Evolutionary conservation across 35 echinoderm and acorn worm species (phyloP).

Genomic region (Ptychodera flava): DNA sequence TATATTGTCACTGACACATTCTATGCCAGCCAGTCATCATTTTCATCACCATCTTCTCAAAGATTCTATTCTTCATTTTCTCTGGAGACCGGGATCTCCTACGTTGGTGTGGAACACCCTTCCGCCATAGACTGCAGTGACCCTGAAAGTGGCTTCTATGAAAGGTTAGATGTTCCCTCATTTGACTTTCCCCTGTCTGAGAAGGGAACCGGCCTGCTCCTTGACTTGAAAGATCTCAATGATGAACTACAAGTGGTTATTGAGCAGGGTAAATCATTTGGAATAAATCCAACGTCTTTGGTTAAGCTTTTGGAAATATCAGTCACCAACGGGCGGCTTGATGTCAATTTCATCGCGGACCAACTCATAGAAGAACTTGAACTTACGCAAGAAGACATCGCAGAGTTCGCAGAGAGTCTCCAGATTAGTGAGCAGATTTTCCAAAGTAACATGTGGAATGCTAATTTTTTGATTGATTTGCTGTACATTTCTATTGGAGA

Average conservation of each 20-base stretch:
- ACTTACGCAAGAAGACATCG: not conserved
- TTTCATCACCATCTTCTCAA: not conserved
- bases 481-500: not conserved
- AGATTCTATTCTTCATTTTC: not conserved
- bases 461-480: not conserved
- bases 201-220: not conserved
- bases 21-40: not conserved
- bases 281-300: not conserved
- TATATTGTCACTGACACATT: not conserved
- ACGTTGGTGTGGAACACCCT: not conserved
- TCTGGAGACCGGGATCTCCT: not conserved
- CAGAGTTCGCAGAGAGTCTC: not conserved
- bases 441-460: not conserved
- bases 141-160: not conserved
- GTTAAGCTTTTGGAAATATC: not conserved
- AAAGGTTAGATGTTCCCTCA: not conserved
- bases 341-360: not conserved
- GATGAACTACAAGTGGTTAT: not conserved
- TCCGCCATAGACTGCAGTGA: not conserved
- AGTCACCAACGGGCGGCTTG: not conserved
- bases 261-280: not conserved
- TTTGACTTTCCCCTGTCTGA: not conserved
- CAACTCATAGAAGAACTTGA: not conserved
- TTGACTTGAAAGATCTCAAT: not conserved
- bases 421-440: not conserved